phyloP scores from a whole-genome alignment of 2,797 vertebrate genomes.

The Anableps anableps region DNA sequence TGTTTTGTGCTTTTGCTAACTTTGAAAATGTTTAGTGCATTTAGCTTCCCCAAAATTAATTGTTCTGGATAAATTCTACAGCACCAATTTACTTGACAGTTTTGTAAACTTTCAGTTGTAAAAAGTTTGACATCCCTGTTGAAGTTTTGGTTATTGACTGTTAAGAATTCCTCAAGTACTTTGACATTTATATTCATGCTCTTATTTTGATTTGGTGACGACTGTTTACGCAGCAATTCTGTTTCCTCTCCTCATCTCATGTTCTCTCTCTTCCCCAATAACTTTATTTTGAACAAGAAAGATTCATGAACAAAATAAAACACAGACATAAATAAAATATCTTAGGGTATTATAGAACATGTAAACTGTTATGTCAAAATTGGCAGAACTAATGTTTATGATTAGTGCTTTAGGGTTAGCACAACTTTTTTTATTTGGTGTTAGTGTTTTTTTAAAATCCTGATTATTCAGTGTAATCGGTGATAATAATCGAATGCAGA shows the following conservation, averaged over 20 bases:
- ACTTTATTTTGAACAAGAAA: not conserved
- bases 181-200: too few species aligned
- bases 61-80: not conserved
- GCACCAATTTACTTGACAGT: not conserved
- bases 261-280: not conserved
- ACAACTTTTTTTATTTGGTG: not conserved
- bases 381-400: too few species aligned
- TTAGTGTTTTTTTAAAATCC: too few species aligned
- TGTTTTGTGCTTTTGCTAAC: not conserved
- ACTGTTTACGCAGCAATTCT: not conserved
- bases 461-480: not conserved
- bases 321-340: too few species aligned
- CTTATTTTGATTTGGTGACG: too few species aligned
- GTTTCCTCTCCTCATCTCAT: not conserved
- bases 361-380: too few species aligned
- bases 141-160: not conserved
- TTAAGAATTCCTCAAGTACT: too few species aligned
- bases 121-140: not conserved
- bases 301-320: not conserved
- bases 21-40: not conserved
- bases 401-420: too few species aligned
- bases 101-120: not conserved
- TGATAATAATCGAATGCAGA: not conserved
- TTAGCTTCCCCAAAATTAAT: not conserved
- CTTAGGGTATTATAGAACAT: too few species aligned